These are phyloP conservation scores for Urocolius indicus DNA, from an alignment of 2,113 vertebrate species.

Conservation along the genomic window DNA sequence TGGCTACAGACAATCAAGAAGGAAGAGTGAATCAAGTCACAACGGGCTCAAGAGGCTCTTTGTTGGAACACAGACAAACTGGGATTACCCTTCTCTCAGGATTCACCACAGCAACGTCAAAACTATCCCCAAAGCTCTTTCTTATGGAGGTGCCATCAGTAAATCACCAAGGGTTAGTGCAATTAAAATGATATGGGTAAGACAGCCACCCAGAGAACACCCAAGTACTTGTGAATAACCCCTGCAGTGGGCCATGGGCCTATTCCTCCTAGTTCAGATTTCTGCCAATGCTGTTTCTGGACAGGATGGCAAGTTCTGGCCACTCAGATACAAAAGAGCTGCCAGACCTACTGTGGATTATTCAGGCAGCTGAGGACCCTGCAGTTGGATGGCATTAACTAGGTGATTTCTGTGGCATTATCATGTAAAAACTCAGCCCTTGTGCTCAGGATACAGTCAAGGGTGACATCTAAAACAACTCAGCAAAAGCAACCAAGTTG, in stretches of 20 bases:
- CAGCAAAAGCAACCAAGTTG: neutral
- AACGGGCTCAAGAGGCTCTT: neutral
- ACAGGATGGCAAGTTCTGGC: neutral
- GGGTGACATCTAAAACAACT: neutral
- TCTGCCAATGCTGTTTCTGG: neutral
- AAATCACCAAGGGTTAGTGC: neutral
- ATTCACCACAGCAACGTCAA: neutral
- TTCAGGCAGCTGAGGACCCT: neutral
- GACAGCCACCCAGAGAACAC: neutral
- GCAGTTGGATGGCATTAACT: neutral
- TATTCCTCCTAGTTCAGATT: neutral
- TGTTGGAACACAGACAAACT: neutral
- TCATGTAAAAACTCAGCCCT: neutral
- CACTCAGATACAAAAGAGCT: neutral
- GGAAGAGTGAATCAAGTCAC: neutral
- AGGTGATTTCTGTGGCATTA: neutral
- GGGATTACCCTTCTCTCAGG: neutral
- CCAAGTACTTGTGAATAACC: neutral
- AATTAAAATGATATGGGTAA: neutral
- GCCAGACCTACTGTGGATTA: neutral
- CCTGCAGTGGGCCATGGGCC: neutral
- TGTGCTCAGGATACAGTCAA: neutral
- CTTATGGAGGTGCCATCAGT: neutral
- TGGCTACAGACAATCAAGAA: neutral
- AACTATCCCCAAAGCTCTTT: neutral